phyloP scores from a whole-genome alignment of 2,888 invertebrate genomes.

The Hydraecia micacea region DNA sequence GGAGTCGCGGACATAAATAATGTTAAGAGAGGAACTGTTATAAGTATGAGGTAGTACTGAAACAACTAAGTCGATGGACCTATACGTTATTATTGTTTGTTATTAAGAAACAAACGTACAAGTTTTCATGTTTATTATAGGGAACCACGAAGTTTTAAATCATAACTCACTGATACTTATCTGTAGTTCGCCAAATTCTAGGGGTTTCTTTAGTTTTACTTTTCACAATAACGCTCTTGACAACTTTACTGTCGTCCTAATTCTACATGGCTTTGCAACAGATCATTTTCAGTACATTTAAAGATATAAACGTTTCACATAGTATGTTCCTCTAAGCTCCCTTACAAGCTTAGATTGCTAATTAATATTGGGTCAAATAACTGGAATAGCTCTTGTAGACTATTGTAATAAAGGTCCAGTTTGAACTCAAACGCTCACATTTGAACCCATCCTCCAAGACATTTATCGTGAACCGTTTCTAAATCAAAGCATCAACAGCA shows the following conservation, averaged over 20 bases:
- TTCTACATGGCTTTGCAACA: neutral
- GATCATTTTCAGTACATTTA: neutral
- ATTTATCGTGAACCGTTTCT: neutral
- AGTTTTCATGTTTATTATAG: constrained; percentile 60
- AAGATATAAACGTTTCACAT: neutral
- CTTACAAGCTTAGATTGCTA: neutral
- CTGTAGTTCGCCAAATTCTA: neutral
- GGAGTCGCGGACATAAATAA: constrained; percentile 66
- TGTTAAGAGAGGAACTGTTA: constrained; percentile 59
- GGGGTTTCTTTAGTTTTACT: neutral
- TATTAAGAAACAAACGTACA: constrained; percentile 50
- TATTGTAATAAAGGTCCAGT: neutral
- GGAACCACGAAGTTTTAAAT: constrained; percentile 36
- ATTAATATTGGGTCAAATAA: neutral
- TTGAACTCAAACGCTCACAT: neutral
- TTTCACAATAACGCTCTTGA: neutral
- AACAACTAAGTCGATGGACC: constrained; percentile 61
- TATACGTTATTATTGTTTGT: constrained; percentile 59
- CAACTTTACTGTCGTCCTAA: neutral
- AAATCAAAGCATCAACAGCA: constrained; percentile 6
- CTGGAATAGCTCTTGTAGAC: neutral
- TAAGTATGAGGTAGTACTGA: constrained; percentile 30
- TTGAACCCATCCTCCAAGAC: neutral
- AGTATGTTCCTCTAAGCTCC: neutral
- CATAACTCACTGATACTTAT: constrained; percentile 36